Evolutionary conservation across 2,113 vertebrate species (phyloP).

Genomic region (Vidua chalybeata): DNA sequence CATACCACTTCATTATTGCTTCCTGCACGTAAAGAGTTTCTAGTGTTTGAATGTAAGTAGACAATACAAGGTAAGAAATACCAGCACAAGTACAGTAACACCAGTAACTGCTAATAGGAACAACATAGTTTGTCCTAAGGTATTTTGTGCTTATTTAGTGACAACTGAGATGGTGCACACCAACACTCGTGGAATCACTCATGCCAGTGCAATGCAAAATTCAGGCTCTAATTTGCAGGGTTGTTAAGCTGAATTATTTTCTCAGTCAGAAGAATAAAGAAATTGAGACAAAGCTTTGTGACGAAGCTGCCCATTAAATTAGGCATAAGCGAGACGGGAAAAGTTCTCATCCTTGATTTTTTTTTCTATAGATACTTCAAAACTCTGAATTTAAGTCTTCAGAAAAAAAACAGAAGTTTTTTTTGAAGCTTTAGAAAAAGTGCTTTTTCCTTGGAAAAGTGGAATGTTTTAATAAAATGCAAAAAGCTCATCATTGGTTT

Average conservation of each 20-base stretch:
- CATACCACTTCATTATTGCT: background rate
- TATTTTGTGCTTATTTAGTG: background rate
- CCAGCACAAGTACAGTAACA: background rate
- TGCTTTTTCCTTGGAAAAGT: background rate
- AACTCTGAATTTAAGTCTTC: background rate
- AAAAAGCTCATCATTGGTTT: background rate
- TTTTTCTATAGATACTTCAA: background rate
- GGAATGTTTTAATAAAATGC: background rate
- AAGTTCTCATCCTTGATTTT: background rate
- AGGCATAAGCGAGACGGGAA: background rate
- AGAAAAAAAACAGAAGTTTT: background rate
- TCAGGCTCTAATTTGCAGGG: background rate
- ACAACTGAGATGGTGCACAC: background rate
- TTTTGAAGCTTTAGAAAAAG: background rate
- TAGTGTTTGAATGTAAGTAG: background rate
- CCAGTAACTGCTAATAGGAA: background rate
- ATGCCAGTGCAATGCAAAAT: background rate
- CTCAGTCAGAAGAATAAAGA: background rate
- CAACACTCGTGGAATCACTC: background rate
- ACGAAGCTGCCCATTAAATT: background rate
- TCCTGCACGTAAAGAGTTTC: background rate
- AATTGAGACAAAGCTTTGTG: background rate
- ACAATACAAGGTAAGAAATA: background rate
- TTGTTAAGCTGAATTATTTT: background rate
- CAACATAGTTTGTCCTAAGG: background rate